Evolutionary conservation across 2,797 vertebrate species (phyloP).

Genomic region (Danio aesculapii): DNA sequence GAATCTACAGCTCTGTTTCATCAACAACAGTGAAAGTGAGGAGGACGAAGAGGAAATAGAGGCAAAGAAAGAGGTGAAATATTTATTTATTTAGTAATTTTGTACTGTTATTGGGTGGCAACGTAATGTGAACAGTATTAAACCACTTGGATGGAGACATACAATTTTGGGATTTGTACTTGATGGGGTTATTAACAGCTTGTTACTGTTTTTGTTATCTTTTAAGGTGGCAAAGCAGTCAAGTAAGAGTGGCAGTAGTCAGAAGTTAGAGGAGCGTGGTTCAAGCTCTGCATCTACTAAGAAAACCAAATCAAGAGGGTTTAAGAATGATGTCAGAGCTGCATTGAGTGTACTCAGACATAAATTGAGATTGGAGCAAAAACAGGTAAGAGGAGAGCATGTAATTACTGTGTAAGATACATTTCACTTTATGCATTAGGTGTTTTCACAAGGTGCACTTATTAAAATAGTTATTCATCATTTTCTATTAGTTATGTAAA

Average conservation of each 20-base stretch:
- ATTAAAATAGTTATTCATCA: not conserved
- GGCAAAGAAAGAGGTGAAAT: conserved; percentile 63
- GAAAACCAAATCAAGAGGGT: conserved; percentile 66
- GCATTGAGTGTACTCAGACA: conserved; percentile 75
- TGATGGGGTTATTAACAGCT: not conserved
- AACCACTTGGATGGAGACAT: not conserved
- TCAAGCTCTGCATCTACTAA: conserved; percentile 44
- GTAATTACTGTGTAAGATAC: not conserved
- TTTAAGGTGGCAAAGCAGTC: conserved; percentile 46
- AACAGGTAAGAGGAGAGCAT: conserved; percentile 31
- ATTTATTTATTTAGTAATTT: no score
- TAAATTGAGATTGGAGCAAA: conserved; percentile 73
- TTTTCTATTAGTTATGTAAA: not conserved
- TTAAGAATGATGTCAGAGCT: conserved; percentile 77
- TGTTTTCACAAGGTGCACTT: not conserved
- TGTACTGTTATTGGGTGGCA: not conserved
- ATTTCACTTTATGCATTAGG: not conserved
- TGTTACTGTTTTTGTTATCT: not conserved
- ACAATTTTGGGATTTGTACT: not conserved
- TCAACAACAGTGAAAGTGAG: conserved; percentile 83
- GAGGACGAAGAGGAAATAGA: conserved; percentile 71
- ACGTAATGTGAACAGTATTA: not conserved
- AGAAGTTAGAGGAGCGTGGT: conserved; percentile 45
- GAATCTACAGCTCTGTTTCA: conserved; percentile 83
- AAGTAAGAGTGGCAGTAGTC: conserved; percentile 44